Evolutionary conservation across 2,888 invertebrate genomes (phyloP), one percentile per base, ranked within the genome.

Genomic region (Polymixis flavicincta): DNA sequence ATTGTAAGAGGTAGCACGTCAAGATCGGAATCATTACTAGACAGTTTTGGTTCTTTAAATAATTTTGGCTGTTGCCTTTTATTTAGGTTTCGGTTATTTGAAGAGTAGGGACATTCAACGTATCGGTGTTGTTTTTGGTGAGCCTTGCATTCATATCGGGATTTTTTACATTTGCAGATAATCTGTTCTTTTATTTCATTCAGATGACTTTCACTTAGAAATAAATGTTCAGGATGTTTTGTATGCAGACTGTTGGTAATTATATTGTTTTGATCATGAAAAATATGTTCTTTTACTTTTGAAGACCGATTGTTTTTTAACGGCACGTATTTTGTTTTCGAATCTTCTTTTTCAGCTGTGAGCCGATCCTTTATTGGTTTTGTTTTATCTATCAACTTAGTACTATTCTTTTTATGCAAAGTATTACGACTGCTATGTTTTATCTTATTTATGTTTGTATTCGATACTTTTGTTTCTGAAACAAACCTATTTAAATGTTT

Each of bases 101-200:
- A 7, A 37, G 17, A 48, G 42, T 45, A 45, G 19, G 14, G 11
- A 57, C 22, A 50, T 28, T 74, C 13, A n/a, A 37, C 59, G 25
- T n/a, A 50, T 42, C 1, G 17, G 22, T 72, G 13, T 22, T 71
- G 28, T 17, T 42, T 42, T 71, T 54, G 28, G 8, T 42, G 17
- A 22, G 8, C 25, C 11, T 45, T 37, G 28, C 48, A 19, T 37
- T 74, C 48, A 25, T 55, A 57, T 74, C 1, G 22, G 2, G 22
- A 1, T 37, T 59, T 75, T 17, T 72, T 75, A 72, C 37, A 50
- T 37, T 75, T 57, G 9, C 22, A 3, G 17, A 50, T 50, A 17
- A 28, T 28, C 6, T 50, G 37, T 73, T 59, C 11, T n/a, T 59
- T 73, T 59, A 59, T n/a, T 37, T 59, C 37, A 22, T 73, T 75